phyloP scores from a whole-genome alignment of 2,797 vertebrate genomes.

The Megalops cyprinoides region DNA sequence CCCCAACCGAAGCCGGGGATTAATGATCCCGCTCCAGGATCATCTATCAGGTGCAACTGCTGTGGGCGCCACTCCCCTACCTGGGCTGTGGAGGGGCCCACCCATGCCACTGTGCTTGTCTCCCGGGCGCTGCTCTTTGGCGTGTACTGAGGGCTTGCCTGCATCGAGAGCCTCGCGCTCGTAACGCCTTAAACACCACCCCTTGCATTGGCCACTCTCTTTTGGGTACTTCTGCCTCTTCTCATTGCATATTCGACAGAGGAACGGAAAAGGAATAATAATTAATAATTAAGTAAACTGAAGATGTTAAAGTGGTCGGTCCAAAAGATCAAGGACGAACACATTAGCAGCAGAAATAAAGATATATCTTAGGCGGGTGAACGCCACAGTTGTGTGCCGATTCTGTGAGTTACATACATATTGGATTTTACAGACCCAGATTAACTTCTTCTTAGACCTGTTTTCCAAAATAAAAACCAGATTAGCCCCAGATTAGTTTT shows the following conservation, averaged over 20 bases:
- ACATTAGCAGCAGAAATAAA: neutral
- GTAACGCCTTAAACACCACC: neutral
- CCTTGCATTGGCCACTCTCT: too few relatives aligned
- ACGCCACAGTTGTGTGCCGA: neutral
- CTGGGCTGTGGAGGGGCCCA: slow-evolving; percentile 30
- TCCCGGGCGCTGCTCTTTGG: neutral
- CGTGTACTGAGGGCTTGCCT: neutral
- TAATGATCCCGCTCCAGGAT: slow-evolving; percentile 75
- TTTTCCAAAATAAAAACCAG: slow-evolving; percentile 42
- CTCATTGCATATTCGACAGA: too few relatives aligned
- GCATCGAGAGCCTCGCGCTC: neutral
- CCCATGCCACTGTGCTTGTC: slow-evolving; percentile 13
- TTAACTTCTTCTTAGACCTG: slow-evolving; percentile 46
- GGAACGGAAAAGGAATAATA: too few relatives aligned
- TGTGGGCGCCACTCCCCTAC: slow-evolving; percentile 34
- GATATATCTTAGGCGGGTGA: neutral
- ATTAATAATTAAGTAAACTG: too few relatives aligned
- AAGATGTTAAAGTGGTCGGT: too few relatives aligned
- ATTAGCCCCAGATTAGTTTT: slow-evolving; percentile 64
- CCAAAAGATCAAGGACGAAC: neutral
- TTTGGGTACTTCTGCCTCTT: neutral
- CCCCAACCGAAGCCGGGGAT: slow-evolving; percentile 77
- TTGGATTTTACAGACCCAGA: slow-evolving; percentile 46
- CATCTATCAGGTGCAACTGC: slow-evolving; percentile 65
- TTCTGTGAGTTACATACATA: neutral